Percentiles rank a stretch among this genome's conserved stretches.
Evolutionary conservation across 2,797 vertebrate species (phyloP).

Genomic region (Eospalax fontanierii): DNA sequence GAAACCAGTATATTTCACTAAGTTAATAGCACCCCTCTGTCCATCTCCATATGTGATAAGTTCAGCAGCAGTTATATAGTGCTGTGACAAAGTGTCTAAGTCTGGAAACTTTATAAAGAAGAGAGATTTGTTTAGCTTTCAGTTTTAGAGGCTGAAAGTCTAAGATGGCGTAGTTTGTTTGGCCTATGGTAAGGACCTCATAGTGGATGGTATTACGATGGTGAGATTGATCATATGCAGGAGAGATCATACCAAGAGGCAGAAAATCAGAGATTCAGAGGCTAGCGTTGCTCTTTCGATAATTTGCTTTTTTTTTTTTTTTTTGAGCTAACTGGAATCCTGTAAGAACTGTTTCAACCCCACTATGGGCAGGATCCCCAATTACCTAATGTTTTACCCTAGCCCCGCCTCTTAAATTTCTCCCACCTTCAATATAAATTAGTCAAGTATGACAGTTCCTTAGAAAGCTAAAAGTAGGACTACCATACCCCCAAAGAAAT

Average conservation of each 20-base stretch:
- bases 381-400: background rate
- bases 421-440: background rate
- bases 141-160: background rate
- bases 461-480: background rate
- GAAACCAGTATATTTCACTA: slow-evolving; percentile 24
- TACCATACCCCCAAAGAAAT: background rate
- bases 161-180: background rate
- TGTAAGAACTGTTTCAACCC: background rate
- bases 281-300: background rate
- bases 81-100: background rate
- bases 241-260: background rate
- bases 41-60: background rate
- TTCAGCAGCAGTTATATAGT: background rate
- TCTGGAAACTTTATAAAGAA: background rate
- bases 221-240: background rate
- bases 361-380: background rate
- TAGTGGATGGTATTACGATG: background rate
- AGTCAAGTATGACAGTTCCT: background rate
- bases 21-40: background rate
- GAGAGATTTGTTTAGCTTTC: background rate
- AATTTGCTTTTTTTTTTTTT: background rate
- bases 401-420: background rate
- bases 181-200: background rate
- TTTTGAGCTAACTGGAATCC: background rate
- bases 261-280: background rate